These are phyloP conservation scores for Ormyrus labotus DNA, from an alignment of 2,888 invertebrate species.

Conservation along the genomic window DNA sequence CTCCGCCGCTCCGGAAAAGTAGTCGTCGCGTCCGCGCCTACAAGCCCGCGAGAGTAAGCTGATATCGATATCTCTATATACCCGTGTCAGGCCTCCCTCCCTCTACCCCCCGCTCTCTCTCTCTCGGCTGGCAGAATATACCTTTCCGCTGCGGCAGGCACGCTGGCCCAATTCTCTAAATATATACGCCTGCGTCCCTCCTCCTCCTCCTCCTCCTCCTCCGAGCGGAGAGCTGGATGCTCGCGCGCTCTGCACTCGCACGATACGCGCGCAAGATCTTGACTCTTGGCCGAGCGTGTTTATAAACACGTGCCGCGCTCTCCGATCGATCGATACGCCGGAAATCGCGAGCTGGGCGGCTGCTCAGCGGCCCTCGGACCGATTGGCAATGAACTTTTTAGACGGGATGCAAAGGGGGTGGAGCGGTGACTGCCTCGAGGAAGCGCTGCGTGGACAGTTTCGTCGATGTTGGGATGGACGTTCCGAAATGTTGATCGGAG, in stretches of 20 bases:
- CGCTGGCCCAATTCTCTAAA: conserved; percentile 73
- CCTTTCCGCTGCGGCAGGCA: conserved; percentile 34
- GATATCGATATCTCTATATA: conserved; percentile 52
- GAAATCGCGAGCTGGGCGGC: conserved; percentile 15
- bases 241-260: neutral
- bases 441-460: too few relatives aligned
- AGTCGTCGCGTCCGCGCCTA: neutral
- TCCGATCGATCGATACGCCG: conserved; percentile 39
- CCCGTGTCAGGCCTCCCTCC: conserved; percentile 19
- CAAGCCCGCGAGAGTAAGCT: conserved; percentile 34
- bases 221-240: conserved; percentile 32
- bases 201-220: conserved; percentile 17
- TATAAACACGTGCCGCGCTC: conserved; percentile 66
- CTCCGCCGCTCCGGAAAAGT: too few relatives aligned
- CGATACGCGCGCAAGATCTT: conserved; percentile 68
- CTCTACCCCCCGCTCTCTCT: conserved; percentile 45
- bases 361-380: neutral
- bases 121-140: neutral
- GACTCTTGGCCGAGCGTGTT: conserved; percentile 71
- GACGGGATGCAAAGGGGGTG: too few relatives aligned
- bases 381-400: conserved; percentile 37
- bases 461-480: too few relatives aligned
- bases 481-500: too few relatives aligned
- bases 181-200: conserved; percentile 59
- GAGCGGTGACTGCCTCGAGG: too few relatives aligned